phyloP scores from a whole-genome alignment of 1,140 invertebrate genomes.

The Drosophila ficusphila region DNA sequence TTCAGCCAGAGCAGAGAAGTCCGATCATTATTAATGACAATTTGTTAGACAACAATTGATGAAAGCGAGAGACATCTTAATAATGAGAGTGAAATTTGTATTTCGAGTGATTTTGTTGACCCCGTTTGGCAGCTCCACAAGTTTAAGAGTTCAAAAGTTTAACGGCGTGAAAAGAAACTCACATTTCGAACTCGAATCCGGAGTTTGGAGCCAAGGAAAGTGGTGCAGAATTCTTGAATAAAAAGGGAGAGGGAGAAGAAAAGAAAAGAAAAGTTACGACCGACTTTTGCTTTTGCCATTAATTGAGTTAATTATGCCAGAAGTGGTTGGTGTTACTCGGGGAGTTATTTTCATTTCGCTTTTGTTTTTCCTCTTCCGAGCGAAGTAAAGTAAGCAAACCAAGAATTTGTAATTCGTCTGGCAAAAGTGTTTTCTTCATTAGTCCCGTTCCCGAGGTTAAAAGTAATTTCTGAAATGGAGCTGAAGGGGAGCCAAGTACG shows the following conservation, averaged over 20 bases:
- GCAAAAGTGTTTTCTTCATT: conserved; percentile 28
- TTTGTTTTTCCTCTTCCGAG: background rate
- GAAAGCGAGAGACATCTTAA: conserved; percentile 40
- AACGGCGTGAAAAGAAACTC: conserved; percentile 6
- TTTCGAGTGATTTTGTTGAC: conserved; percentile 34
- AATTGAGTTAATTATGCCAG: conserved; percentile 60
- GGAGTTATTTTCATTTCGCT: conserved; percentile 23
- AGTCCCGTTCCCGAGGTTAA: conserved; percentile 11
- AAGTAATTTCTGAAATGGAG: background rate
- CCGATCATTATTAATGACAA: conserved; percentile 44
- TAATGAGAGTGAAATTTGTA: conserved; percentile 64
- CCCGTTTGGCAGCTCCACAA: background rate
- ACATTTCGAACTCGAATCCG: background rate
- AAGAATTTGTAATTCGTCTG: conserved; percentile 33
- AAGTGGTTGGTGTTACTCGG: conserved; percentile 24
- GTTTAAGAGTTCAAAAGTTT: conserved; percentile 49
- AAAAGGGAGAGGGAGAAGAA: conserved; percentile 33
- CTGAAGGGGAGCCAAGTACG: background rate
- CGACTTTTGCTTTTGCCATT: conserved; percentile 29
- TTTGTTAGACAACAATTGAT: conserved; percentile 49
- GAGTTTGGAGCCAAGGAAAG: conserved; percentile 24
- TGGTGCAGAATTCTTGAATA: conserved; percentile 34
- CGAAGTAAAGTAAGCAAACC: conserved; percentile 32
- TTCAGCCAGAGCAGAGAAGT: conserved; percentile 9
- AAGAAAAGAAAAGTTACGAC: conserved; percentile 40